Base-by-base conservation (phyloP, 2,113 vertebrate genomes). In the Pseudorasbora parva region DNA sequence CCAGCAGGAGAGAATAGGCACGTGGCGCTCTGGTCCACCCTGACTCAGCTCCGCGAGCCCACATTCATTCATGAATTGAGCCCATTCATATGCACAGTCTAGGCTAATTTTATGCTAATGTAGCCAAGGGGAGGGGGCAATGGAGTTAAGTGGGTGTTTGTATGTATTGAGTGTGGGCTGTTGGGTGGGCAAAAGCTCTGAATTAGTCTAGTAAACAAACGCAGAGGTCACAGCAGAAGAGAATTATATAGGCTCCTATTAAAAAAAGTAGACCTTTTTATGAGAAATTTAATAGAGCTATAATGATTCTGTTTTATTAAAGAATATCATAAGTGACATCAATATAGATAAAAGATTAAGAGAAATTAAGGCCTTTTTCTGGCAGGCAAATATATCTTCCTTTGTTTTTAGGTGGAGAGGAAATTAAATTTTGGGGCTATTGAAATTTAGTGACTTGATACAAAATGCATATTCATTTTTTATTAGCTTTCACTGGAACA, bases 101-200 rank as follows among this genome's bases (percentile, higher is more conserved):
- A 90, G 89, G 89, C 90, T 91, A 91, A 93, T 92, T 92, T 91
- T 90, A 92, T 88, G 92, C 89, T 92, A 94, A 95, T 92, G 84
- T 66, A 68, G 80, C 71, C 86, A 87, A 86, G 64, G 84, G 81
- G 88, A 82, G 85, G 88, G 82, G 87, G 82, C 25, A 49, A 41
- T 15, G 15, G 85, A 82, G 82, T 73, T 77, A 86, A 84, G 60
- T 80, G 47, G 56, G 45, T 49, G 66, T 37, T 68, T 85, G 81
- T 82, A 78, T 83, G 71, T 81, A 73, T 78, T 57, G 30, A 41
- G 78, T 30, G 79, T 60, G 80, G 59, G 62, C 23, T 23, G 56
- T 23, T 54, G 69, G 54, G 84, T 43, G 78, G 15, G 78, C 76
- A 81, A 74, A 71, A 57, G 71, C 62, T 86, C 82, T 30, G 78